Base-by-base conservation (phyloP, 2,113 vertebrate species). In the Mellivora capensis region DNA sequence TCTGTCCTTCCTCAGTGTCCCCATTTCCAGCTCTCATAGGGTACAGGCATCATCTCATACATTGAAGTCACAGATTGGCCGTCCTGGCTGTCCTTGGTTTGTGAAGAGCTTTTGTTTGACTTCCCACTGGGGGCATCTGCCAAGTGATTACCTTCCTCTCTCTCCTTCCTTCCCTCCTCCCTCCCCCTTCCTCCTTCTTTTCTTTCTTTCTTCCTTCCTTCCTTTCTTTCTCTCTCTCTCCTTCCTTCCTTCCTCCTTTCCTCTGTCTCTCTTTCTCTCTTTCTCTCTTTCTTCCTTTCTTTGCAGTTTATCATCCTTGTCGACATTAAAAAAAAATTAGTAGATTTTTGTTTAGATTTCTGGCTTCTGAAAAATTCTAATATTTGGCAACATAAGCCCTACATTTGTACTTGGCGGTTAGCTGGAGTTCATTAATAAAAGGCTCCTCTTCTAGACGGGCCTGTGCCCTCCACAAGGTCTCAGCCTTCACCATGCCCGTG, bases 211-310 rank as follows among this genome's bases (percentile, higher is more conserved):
- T 21, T 12, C 7, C 12, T 20, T 7, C 4, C 10, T 3, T 3
- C 6, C 47, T 2, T 11, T 2, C 11, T 4, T 4, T 1, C 37
- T 10, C 3, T 7, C 18, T 2, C 0, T 13, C 0, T 54, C 8
- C 4, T 2, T 3, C 3, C 2, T 14, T 9, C 20, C 3, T 54
- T 11, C 4, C 4, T 34, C 0, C n/a, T 0, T 25, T 1, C 6
- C 5, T 6, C 20, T 23, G 3, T 17, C 13, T 34, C 1, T 17
- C 31, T 25, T 7, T 4, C 11, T 20, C 5, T 12, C 25, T 42
- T 2, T 4, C 15, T 31, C 12, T 17, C 67, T 71, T 57, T 69
- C 39, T 39, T 37, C 21, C 27, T 64, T 72, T 37, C 14, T 72
- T 6, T 49, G 0, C 34, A 82, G 77, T 91, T 14, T 84, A 52